phyloP scores from a whole-genome alignment of 2,113 vertebrate species.

The Gila orcuttii region DNA sequence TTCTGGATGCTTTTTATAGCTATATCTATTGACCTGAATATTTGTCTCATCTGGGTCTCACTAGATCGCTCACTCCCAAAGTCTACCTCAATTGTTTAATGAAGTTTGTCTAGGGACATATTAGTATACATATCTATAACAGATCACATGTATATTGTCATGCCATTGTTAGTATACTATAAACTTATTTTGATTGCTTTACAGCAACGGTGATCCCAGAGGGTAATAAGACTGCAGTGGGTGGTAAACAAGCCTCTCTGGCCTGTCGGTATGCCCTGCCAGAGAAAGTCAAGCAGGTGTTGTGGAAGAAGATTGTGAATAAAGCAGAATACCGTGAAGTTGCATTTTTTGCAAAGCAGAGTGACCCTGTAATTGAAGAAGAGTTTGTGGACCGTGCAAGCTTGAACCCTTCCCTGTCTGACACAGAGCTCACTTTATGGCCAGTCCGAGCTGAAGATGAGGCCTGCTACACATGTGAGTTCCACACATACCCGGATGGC shows the following conservation, averaged over 20 bases:
- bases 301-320: constrained; percentile 65
- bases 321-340: constrained; percentile 60
- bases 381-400: constrained; percentile 68
- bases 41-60: background rate
- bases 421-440: constrained; percentile 72
- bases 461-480: constrained; percentile 79
- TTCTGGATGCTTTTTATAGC: background rate
- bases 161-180: background rate
- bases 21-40: background rate
- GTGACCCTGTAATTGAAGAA: constrained; percentile 73
- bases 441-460: constrained; percentile 74
- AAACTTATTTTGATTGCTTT: constrained; percentile 17
- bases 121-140: background rate
- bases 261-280: constrained; percentile 74
- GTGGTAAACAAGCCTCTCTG: constrained; percentile 70
- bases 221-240: constrained; percentile 74
- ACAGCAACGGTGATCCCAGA: constrained; percentile 56
- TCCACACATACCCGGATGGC: constrained; percentile 62
- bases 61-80: background rate
- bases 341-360: constrained; percentile 69
- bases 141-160: background rate
- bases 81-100: background rate
- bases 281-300: constrained; percentile 74
- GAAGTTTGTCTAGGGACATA: background rate
- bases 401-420: constrained; percentile 70